phyloP scores from a whole-genome alignment of 2,797 vertebrate species.

The Salmo trutta region DNA sequence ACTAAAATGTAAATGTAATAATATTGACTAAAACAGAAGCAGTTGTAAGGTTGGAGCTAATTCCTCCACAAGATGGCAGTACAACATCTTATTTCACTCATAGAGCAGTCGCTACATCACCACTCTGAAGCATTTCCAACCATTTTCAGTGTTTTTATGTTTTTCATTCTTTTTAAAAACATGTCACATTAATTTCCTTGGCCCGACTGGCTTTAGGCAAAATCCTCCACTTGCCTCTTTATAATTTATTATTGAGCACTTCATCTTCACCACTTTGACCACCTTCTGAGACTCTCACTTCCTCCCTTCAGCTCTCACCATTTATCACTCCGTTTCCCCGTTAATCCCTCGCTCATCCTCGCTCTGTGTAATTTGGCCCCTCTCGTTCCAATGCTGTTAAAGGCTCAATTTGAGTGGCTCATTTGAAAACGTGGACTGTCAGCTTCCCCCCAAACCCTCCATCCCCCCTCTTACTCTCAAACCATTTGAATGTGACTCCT shows the following conservation, averaged over 20 bases:
- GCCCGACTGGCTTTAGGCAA: slow-evolving; percentile 59
- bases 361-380: slow-evolving; percentile 71
- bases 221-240: slow-evolving; percentile 57
- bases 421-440: slow-evolving; percentile 64
- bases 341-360: slow-evolving; percentile 56
- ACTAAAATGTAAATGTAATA: too few relatives aligned
- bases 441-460: slow-evolving; percentile 27
- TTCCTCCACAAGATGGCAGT: slow-evolving; percentile 66
- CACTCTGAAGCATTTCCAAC: slow-evolving; percentile 14
- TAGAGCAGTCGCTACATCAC: background rate
- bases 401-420: slow-evolving; percentile 68
- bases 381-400: slow-evolving; percentile 49
- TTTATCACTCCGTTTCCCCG: slow-evolving; percentile 64
- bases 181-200: slow-evolving; percentile 56
- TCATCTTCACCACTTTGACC: slow-evolving; percentile 33
- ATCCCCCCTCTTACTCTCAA: slow-evolving; percentile 35
- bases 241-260: slow-evolving; percentile 62
- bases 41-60: slow-evolving; percentile 1
- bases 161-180: slow-evolving; percentile 20
- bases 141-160: background rate
- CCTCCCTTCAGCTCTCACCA: slow-evolving; percentile 33
- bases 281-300: slow-evolving; percentile 11
- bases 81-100: slow-evolving; percentile 31
- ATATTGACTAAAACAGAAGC: background rate
- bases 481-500: slow-evolving; percentile 48